Percentiles rank a stretch among this genome's conserved stretches.
These are phyloP conservation scores for Kryptolebias ocellatus DNA, from an alignment of 2,797 vertebrate species.

Conservation along the genomic window DNA sequence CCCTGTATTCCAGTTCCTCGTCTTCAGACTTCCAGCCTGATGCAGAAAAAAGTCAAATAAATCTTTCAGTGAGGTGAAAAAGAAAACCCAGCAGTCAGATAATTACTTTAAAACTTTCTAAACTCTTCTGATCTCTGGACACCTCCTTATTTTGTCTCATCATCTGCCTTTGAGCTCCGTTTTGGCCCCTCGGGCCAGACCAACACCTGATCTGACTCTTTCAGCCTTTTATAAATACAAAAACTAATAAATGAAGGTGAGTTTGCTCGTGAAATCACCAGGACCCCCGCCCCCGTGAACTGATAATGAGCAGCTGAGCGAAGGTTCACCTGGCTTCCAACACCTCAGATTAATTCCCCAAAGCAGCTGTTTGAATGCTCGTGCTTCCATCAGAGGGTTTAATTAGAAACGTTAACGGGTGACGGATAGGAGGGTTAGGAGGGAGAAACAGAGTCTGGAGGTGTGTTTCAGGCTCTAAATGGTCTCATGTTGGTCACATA, in stretches of 20 bases:
- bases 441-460: background rate
- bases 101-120: conserved; percentile 57
- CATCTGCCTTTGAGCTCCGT: conserved; percentile 70
- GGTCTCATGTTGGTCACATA: background rate
- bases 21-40: no score
- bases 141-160: conserved; percentile 48
- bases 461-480: background rate
- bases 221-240: conserved; percentile 54
- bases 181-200: conserved; percentile 51
- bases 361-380: conserved; percentile 48
- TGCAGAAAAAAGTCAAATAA: no score
- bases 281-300: conserved; percentile 21
- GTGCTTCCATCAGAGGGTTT: conserved; percentile 39
- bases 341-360: conserved; percentile 49
- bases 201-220: conserved; percentile 60
- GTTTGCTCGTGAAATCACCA: conserved; percentile 47
- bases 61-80: no score
- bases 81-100: conserved; percentile 18
- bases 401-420: conserved; percentile 51
- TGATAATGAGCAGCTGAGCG: conserved; percentile 61
- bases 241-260: conserved; percentile 53
- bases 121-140: conserved; percentile 38
- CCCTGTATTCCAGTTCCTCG: no score
- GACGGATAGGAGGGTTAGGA: conserved; percentile 16
- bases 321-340: conserved; percentile 40